These are phyloP conservation scores for Anarhynchus alexandrinus DNA, from an alignment of 2,113 vertebrate genomes.

Conservation along the genomic window DNA sequence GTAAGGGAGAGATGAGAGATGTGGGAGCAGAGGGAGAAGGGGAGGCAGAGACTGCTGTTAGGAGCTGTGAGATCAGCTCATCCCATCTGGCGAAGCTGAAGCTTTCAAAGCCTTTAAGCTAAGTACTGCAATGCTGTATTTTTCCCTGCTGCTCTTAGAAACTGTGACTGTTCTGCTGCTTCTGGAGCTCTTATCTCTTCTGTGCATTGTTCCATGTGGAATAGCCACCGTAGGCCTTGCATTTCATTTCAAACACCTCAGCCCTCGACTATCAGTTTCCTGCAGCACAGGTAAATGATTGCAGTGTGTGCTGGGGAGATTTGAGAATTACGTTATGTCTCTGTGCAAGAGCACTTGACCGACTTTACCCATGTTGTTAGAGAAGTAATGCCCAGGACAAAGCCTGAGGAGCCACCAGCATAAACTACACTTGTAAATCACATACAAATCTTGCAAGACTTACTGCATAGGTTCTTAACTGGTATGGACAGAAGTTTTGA, in stretches of 20 bases:
- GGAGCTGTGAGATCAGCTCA: neutral
- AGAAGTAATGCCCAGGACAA: neutral
- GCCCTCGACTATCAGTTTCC: neutral
- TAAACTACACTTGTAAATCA: neutral
- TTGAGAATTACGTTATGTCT: neutral
- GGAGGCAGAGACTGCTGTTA: neutral
- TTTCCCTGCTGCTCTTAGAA: neutral
- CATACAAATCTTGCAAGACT: neutral
- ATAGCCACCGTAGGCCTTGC: accelerated
- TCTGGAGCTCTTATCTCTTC: neutral
- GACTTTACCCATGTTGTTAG: neutral
- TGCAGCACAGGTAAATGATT: neutral
- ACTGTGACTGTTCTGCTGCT: neutral
- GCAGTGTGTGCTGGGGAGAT: neutral
- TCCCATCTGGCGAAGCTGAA: neutral
- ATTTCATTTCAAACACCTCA: neutral
- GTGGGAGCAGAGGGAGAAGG: neutral
- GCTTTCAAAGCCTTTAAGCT: neutral
- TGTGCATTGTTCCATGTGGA: neutral
- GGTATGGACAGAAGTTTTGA: neutral
- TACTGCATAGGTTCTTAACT: neutral
- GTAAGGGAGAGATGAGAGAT: neutral
- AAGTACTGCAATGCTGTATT: neutral
- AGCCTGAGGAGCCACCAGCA: neutral
- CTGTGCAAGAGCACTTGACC: neutral